These are phyloP conservation scores for Ostrea denselamellosa DNA, from an alignment of 1,140 invertebrate species.

Conservation along the genomic window DNA sequence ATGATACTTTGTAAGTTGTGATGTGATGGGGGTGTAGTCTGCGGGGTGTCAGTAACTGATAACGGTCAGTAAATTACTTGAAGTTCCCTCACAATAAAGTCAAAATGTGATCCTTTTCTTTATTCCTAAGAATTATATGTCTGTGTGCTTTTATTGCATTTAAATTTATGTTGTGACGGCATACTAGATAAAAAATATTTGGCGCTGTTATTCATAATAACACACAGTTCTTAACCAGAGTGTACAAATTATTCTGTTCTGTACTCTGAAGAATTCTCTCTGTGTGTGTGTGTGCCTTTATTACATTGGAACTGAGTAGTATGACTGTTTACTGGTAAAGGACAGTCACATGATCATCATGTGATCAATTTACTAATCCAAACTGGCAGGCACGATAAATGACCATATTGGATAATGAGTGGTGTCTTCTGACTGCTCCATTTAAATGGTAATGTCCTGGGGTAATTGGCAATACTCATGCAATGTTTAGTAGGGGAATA, in stretches of 20 bases:
- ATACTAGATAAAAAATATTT: too few relatives aligned
- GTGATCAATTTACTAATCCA: conserved; percentile 7
- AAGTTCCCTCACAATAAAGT: too few relatives aligned
- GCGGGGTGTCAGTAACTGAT: too few relatives aligned
- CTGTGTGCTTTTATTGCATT: too few relatives aligned
- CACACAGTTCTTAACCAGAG: not conserved
- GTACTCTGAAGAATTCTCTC: not conserved
- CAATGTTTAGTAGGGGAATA: not conserved
- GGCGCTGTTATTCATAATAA: too few relatives aligned
- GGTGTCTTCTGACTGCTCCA: not conserved
- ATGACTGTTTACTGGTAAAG: not conserved
- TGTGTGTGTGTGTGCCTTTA: not conserved
- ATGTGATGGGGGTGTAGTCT: too few relatives aligned
- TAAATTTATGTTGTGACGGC: too few relatives aligned
- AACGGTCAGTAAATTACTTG: too few relatives aligned
- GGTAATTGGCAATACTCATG: not conserved
- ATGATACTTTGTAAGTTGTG: too few relatives aligned
- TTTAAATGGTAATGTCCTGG: not conserved
- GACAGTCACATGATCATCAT: conserved; percentile 3
- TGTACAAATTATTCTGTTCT: not conserved
- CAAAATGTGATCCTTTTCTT: too few relatives aligned
- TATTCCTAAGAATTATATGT: too few relatives aligned
- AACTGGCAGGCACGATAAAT: conserved; percentile 10
- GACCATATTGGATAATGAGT: conserved; percentile 8
- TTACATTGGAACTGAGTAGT: not conserved